phyloP scores from a whole-genome alignment of 2,888 invertebrate genomes.

The Campaea margaritaria region DNA sequence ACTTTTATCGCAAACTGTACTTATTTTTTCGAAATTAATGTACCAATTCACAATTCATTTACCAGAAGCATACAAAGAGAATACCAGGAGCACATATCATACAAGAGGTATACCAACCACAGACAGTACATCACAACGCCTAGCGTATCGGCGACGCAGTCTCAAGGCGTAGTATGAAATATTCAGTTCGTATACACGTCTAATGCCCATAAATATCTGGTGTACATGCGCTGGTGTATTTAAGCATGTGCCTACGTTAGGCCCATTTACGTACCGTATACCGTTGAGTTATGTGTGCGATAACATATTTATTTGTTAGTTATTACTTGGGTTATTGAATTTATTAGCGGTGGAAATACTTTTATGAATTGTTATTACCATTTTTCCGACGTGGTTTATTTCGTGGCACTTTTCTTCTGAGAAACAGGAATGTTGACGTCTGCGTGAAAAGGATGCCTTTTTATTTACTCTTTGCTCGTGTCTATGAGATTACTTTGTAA shows the following conservation, averaged over 20 bases:
- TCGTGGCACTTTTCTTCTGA: neutral
- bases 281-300: constrained; percentile 35
- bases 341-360: constrained; percentile 34
- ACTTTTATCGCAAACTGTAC: no score
- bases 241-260: constrained; percentile 36
- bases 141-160: constrained; percentile 26
- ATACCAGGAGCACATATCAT: constrained; percentile 4
- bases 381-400: constrained; percentile 9
- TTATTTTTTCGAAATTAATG: no score
- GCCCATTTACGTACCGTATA: constrained; percentile 40
- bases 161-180: constrained; percentile 40
- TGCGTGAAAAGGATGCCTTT: no score
- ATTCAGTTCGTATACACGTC: constrained; percentile 40
- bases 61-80: neutral
- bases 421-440: constrained; percentile 6
- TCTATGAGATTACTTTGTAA: constrained; percentile 1
- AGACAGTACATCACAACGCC: constrained; percentile 1
- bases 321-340: constrained; percentile 36
- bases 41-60: no score
- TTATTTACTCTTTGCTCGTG: no score
- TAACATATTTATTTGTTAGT: constrained; percentile 43
- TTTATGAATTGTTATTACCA: constrained; percentile 27
- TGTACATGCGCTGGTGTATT: constrained; percentile 28
- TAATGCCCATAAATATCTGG: constrained; percentile 41
- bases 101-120: neutral